These are phyloP conservation scores for Calosoma granatense DNA, from an alignment of 1,140 invertebrate genomes.

Conservation along the genomic window DNA sequence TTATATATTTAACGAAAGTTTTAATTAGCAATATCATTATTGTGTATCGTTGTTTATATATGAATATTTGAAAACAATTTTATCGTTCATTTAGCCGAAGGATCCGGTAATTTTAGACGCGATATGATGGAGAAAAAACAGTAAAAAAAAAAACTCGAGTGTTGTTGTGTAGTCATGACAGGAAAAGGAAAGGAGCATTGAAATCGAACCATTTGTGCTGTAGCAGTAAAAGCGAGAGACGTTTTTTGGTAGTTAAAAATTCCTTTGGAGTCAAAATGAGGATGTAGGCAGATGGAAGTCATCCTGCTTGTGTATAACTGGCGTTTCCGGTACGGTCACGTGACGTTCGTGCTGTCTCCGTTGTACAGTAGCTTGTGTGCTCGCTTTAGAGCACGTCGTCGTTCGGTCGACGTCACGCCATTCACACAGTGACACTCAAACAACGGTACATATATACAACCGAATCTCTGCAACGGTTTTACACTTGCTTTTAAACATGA, in stretches of 20 bases:
- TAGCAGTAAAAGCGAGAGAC: neutral
- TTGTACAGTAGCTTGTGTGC: slow-evolving; percentile 7
- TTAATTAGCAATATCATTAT: no score
- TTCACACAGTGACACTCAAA: no score
- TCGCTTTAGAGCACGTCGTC: slow-evolving; percentile 5
- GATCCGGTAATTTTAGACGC: neutral
- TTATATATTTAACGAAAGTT: no score
- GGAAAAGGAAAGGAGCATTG: neutral
- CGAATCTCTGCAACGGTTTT: no score
- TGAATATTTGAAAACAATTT: neutral
- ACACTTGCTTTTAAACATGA: no score
- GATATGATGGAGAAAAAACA: neutral
- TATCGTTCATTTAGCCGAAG: neutral
- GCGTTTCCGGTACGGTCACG: slow-evolving; percentile 25
- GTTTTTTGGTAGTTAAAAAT: slow-evolving; percentile 24
- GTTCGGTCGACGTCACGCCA: neutral
- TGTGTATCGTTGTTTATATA: no score
- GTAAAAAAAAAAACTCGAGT: neutral
- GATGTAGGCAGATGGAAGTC: slow-evolving; percentile 30
- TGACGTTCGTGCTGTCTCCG: slow-evolving; percentile 12
- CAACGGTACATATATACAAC: no score
- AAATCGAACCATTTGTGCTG: neutral
- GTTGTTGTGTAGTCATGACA: neutral
- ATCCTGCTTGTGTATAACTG: slow-evolving; percentile 29
- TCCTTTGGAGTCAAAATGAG: slow-evolving; percentile 26